Base-by-base conservation (phyloP, 64 coral and sea anemone genomes). In the Catalaphyllia jardinei region DNA sequence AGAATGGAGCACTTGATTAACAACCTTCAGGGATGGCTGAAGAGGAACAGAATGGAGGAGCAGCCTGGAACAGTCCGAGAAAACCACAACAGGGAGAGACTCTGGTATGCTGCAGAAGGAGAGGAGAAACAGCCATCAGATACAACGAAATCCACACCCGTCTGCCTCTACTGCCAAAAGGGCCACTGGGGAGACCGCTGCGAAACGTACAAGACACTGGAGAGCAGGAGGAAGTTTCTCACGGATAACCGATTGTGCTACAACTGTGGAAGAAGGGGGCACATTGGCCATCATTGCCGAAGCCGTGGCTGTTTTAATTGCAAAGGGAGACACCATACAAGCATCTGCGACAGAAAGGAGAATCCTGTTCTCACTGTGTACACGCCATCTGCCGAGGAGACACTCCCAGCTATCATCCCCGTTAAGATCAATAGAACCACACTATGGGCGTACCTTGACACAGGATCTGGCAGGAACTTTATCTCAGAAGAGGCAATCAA, bases 141-240 rank as follows among this genome's bases (percentile, higher is more conserved):
- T 73, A 2, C 49, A 20, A 88, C 9, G 49, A 84, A 88, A 52
- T 27, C 72, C 54, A 86, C 67, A 39, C 92, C 92, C 57, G 30
- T 71, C 59, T 95, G 94, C 33, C 35, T 95, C 24, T 95, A 63
- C 75, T 95, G 94, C 77, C 49, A 95, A 19, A 67, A 76, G 30
- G 72, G 71, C 35, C 94, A 95, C 74, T 92, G 89, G 94, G 86
- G 76, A 30, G 89, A 88, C 35, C 67, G 29, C 0, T 95, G 89
- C 73, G 72, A 74, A 65, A 25, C 67, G 7, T 72, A 82, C 38
- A 86, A 76, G 5, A 89, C 87, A 25, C 0, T 86, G 67, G 88
- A 87, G 24, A 78, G 74, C n/a, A 74, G 94, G 22, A 83, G 57
- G 27, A 62, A 89, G 60, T 89, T 93, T 19, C 79, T 96, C 24